These are phyloP conservation scores for Amiota communis DNA, from an alignment of 2,888 invertebrate genomes.

Conservation along the genomic window DNA sequence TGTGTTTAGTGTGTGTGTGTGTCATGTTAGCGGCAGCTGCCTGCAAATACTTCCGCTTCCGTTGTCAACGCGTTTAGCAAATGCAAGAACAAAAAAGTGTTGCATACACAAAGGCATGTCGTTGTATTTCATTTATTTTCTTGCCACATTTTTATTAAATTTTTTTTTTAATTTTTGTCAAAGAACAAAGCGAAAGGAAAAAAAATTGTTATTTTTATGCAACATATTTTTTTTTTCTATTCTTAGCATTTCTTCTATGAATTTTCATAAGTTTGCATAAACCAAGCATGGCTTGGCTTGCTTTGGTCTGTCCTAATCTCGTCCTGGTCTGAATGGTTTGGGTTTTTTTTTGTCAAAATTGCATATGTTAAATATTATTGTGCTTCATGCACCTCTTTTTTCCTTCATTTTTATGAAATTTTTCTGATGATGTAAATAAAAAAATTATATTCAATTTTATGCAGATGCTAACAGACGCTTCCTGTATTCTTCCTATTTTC, in stretches of 20 bases:
- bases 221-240: not conserved
- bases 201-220: not conserved
- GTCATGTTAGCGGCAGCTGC: not conserved
- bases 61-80: constrained; percentile 2
- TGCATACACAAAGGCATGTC: constrained; percentile 24
- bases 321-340: too few species aligned
- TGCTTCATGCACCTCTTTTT: not conserved
- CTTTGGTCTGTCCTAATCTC: too few species aligned
- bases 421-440: too few species aligned
- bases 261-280: constrained; percentile 2
- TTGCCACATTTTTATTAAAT: too few species aligned
- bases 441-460: too few species aligned
- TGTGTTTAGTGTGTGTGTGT: not conserved
- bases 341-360: not conserved
- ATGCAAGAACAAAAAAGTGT: constrained; percentile 13
- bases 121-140: not conserved
- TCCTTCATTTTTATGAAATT: not conserved
- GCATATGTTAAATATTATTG: constrained; percentile 17
- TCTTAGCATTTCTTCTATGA: not conserved
- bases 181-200: too few species aligned
- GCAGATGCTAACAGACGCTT: too few species aligned
- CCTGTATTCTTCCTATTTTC: not conserved
- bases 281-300: too few species aligned
- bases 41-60: not conserved
- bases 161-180: too few species aligned